Percentiles rank a stretch among this genome's conserved stretches.
Evolutionary conservation across 2,888 invertebrate genomes (phyloP).

Genomic region (Philhelius pedissequus): DNA sequence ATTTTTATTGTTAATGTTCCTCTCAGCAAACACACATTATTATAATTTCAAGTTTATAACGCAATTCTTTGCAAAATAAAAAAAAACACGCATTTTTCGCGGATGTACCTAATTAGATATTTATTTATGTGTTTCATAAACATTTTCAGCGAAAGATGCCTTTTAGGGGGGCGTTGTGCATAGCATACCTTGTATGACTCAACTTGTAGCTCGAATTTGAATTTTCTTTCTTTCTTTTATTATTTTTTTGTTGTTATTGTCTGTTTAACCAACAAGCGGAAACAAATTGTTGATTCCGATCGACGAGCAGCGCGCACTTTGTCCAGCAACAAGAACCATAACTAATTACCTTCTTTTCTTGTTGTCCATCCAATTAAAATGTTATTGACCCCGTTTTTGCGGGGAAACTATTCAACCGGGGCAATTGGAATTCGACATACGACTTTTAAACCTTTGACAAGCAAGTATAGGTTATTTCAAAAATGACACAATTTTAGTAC

Average conservation of each 20-base stretch:
- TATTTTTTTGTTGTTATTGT: not conserved
- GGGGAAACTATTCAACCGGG: slow-evolving; percentile 13
- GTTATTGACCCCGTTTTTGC: slow-evolving; percentile 53
- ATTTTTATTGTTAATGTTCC: not conserved
- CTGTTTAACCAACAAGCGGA: slow-evolving; percentile 16
- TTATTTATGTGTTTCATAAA: not conserved
- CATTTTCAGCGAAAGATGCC: not conserved
- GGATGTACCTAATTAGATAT: not conserved
- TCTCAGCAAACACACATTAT: not conserved
- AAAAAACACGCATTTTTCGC: not conserved
- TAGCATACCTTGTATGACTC: slow-evolving; percentile 19
- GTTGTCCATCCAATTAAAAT: slow-evolving; percentile 48
- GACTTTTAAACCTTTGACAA: not conserved
- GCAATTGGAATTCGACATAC: not conserved
- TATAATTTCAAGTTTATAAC: not conserved
- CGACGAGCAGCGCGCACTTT: not conserved
- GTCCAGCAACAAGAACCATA: not conserved
- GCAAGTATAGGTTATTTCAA: not conserved
- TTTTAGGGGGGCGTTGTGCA: slow-evolving; percentile 25
- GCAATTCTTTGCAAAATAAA: not conserved
- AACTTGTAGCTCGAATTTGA: not conserved
- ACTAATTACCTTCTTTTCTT: slow-evolving; percentile 43
- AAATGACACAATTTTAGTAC: slow-evolving; percentile 6
- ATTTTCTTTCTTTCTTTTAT: not conserved
- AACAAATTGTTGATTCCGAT: slow-evolving; percentile 14